These are phyloP conservation scores for Antedon mediterranea DNA, from an alignment of 53 echinoderm and acorn worm genomes.

Conservation along the genomic window DNA sequence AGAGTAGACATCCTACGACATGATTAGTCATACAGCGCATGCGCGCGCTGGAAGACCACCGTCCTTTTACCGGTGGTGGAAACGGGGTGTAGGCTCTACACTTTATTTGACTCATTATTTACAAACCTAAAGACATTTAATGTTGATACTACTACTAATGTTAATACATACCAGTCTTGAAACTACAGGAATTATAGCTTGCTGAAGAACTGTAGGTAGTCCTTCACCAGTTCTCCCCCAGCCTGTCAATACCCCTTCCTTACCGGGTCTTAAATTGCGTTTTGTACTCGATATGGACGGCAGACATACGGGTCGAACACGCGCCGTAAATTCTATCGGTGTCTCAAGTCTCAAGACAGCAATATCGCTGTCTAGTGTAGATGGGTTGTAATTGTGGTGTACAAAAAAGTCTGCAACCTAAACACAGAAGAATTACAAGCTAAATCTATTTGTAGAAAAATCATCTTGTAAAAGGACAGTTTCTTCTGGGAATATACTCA, in stretches of 20 bases:
- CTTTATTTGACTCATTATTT: neutral
- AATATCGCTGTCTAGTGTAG: neutral
- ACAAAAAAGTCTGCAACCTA: constrained; percentile 4
- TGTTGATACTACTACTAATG: neutral
- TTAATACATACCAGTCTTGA: neutral
- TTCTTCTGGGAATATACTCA: too few species aligned
- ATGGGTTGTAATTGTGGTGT: neutral
- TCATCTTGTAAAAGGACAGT: too few species aligned
- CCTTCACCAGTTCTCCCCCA: neutral
- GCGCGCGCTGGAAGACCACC: too few species aligned
- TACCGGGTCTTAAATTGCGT: neutral
- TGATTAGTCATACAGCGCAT: too few species aligned
- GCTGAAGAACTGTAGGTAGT: neutral
- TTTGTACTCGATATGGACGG: neutral
- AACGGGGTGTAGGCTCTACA: too few species aligned
- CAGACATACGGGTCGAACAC: constrained; percentile 3
- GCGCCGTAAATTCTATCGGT: neutral
- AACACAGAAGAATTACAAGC: neutral
- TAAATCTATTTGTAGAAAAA: too few species aligned
- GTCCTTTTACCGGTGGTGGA: too few species aligned
- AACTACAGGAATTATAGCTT: neutral
- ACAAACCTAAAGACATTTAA: neutral
- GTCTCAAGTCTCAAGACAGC: neutral
- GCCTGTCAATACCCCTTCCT: neutral
- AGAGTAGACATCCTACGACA: too few species aligned